These are phyloP conservation scores for Blomia tropicalis DNA, from an alignment of 2,888 invertebrate genomes.

Conservation along the genomic window DNA sequence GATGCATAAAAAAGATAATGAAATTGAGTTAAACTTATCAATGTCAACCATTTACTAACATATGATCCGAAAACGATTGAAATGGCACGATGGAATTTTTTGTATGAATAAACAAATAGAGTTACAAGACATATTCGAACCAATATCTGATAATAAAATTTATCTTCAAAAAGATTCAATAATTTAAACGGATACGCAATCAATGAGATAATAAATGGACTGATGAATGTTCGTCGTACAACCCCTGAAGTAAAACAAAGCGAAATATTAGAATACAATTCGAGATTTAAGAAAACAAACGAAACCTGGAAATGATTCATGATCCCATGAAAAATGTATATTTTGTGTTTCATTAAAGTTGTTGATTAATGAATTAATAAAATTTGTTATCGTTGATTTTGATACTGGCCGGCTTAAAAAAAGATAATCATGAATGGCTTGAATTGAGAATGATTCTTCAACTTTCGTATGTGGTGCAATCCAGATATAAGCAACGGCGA, in stretches of 20 bases:
- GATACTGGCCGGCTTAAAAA: conserved; percentile 42
- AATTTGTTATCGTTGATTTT: too few relatives aligned
- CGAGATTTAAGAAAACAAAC: too few relatives aligned
- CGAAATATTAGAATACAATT: too few relatives aligned
- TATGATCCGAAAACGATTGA: background rate
- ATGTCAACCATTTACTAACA: conserved; percentile 44
- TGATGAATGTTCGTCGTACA: conserved; percentile 88
- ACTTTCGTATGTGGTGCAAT: conserved; percentile 94
- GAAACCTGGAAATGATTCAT: conserved; percentile 69
- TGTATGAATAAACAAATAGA: conserved; percentile 56
- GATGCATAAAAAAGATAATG: conserved; percentile 95
- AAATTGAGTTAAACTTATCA: conserved; percentile 72
- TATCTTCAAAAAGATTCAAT: conserved; percentile 42
- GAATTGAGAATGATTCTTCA: conserved; percentile 96
- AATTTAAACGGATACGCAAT: conserved; percentile 59
- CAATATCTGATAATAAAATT: conserved; percentile 40
- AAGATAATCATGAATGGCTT: conserved; percentile 91
- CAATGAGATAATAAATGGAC: conserved; percentile 63
- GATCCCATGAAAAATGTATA: conserved; percentile 55
- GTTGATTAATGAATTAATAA: conserved; percentile 26
- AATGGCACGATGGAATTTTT: conserved; percentile 46
- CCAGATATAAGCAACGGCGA: conserved; percentile 33
- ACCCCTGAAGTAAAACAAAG: conserved; percentile 45
- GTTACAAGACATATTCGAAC: conserved; percentile 64
- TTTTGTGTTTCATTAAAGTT: conserved; percentile 38